These are phyloP conservation scores for Lamproptera curius DNA, from an alignment of 2,888 invertebrate genomes.

Conservation along the genomic window DNA sequence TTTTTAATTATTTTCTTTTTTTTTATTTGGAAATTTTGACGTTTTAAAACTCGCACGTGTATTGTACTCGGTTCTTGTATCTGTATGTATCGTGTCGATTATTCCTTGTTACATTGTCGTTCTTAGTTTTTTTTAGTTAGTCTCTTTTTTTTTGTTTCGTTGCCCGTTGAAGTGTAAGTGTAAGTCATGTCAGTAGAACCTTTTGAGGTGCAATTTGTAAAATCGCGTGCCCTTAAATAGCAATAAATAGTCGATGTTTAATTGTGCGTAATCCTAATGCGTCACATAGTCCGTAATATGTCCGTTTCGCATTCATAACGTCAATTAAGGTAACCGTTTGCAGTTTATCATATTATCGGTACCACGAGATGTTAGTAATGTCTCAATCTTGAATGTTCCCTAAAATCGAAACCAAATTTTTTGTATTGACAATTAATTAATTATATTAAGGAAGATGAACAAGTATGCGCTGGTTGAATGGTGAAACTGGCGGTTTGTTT, in stretches of 20 bases:
- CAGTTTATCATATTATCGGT: too few species aligned
- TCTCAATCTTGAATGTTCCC: conserved; percentile 45
- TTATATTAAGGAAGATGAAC: conserved; percentile 44
- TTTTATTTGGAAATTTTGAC: conserved; percentile 30
- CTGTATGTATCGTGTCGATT: too few species aligned
- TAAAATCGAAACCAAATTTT: conserved; percentile 69
- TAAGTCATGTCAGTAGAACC: neutral
- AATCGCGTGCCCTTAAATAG: conserved; percentile 16
- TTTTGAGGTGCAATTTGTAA: conserved; percentile 7
- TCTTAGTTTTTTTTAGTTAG: conserved; percentile 57
- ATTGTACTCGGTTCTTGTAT: conserved; percentile 44
- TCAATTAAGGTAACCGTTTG: too few species aligned
- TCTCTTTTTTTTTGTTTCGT: conserved; percentile 56
- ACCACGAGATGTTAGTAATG: conserved; percentile 23
- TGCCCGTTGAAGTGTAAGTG: conserved; percentile 48
- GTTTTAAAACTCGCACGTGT: conserved; percentile 58
- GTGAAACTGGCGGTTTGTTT: conserved; percentile 47
- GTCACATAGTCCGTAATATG: conserved; percentile 1
- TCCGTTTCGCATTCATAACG: conserved; percentile 1
- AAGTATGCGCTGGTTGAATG: conserved; percentile 47
- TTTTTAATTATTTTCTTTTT: conserved; percentile 26
- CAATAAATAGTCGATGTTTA: conserved; percentile 8
- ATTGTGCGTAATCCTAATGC: neutral
- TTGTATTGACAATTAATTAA: conserved; percentile 43
- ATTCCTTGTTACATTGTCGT: conserved; percentile 52